Evolutionary conservation across 2,797 vertebrate genomes (phyloP).

Genomic region (Hoplostethus mediterraneus): DNA sequence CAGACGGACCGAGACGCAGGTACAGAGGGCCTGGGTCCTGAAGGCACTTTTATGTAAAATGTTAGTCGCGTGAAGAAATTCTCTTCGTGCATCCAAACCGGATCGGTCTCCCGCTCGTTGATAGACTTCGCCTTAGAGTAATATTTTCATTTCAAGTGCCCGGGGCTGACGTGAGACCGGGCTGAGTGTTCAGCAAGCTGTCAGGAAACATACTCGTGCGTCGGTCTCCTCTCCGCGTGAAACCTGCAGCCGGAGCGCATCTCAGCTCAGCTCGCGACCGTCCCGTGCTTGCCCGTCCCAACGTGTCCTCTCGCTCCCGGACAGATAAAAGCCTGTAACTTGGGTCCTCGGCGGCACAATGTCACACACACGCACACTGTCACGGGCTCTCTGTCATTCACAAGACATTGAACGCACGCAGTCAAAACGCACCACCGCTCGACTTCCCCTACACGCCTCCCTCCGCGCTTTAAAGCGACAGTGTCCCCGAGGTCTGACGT

Average conservation of each 20-base stretch:
- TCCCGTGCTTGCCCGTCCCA: background rate
- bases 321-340: conserved; percentile 13
- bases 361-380: conserved; percentile 56
- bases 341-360: conserved; percentile 51
- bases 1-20: background rate
- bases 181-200: conserved; percentile 31
- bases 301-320: background rate
- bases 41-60: conserved; percentile 6
- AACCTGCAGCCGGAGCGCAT: conserved; percentile 28
- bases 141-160: background rate
- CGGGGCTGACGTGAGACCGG: conserved; percentile 1
- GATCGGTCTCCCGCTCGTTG: background rate
- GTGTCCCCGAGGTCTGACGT: conserved; percentile 17
- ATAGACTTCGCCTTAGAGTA: background rate
- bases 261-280: conserved; percentile 8
- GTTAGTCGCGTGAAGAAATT: background rate
- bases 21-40: background rate
- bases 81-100: background rate
- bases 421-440: conserved; percentile 23
- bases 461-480: conserved; percentile 73
- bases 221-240: conserved; percentile 37
- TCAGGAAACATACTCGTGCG: conserved; percentile 14
- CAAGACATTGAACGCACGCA: conserved; percentile 44
- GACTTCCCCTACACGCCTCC: conserved; percentile 70
- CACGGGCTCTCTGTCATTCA: conserved; percentile 55